phyloP scores from a whole-genome alignment of 2,797 vertebrate species.

The Tinamus major region DNA sequence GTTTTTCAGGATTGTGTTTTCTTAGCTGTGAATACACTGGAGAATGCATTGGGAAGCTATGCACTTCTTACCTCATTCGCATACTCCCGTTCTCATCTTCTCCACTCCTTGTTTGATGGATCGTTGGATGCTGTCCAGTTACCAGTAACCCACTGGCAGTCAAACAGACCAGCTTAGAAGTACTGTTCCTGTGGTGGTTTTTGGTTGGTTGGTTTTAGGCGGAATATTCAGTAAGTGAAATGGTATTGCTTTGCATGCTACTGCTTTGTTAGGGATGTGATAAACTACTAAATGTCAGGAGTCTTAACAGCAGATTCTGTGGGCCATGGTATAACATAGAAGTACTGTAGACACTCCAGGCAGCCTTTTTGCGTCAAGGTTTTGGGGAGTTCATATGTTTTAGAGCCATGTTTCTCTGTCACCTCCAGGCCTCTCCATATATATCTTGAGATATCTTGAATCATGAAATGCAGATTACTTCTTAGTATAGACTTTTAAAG shows the following conservation, averaged over 20 bases:
- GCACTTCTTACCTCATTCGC: not conserved
- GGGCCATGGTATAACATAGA: not conserved
- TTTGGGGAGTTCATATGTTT: not conserved
- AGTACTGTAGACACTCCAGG: not conserved
- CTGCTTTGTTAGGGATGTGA: not conserved
- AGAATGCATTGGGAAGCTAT: not conserved
- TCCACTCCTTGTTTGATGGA: not conserved
- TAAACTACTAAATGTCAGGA: not conserved
- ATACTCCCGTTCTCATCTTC: not conserved
- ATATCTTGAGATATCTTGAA: not conserved
- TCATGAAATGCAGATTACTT: not conserved
- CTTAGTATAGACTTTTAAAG: not conserved
- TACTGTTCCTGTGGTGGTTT: not conserved
- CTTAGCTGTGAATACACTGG: not conserved
- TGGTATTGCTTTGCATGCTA: not conserved
- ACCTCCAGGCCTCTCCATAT: not conserved
- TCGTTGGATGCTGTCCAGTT: not conserved
- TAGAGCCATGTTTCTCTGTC: not conserved
- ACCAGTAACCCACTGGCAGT: not conserved
- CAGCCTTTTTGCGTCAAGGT: not conserved
- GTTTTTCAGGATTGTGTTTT: not conserved
- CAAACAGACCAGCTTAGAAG: not conserved
- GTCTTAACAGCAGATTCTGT: not conserved
- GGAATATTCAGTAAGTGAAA: not conserved
- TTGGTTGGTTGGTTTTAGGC: not conserved